These are phyloP conservation scores for Agapornis roseicollis DNA, from an alignment of 2,113 vertebrate species.

Conservation along the genomic window DNA sequence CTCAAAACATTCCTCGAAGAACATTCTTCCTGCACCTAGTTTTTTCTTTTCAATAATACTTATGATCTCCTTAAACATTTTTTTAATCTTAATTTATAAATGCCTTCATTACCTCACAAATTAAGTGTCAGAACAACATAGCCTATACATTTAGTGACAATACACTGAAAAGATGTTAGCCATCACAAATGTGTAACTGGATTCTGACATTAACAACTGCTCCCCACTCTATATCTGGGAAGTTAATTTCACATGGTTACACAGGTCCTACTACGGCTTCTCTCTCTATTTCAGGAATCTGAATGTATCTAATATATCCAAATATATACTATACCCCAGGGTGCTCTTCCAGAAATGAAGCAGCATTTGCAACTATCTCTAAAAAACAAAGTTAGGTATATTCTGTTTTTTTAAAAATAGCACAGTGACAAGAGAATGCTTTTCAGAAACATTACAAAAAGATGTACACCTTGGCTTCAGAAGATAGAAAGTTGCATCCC, in stretches of 20 bases:
- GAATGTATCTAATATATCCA: conserved; percentile 18
- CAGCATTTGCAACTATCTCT: background rate
- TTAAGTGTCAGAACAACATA: background rate
- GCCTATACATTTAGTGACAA: background rate
- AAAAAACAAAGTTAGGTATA: background rate
- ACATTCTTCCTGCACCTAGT: background rate
- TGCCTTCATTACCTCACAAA: background rate
- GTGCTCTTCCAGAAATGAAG: background rate
- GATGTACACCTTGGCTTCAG: background rate
- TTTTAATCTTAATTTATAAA: conserved; percentile 1
- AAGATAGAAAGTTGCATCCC: background rate
- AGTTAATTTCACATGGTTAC: conserved; percentile 12
- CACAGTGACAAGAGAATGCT: background rate
- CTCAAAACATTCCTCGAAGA: background rate
- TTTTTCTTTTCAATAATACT: background rate
- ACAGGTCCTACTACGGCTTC: background rate
- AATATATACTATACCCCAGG: background rate
- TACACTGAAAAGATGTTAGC: background rate
- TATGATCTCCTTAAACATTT: background rate
- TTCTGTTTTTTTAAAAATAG: background rate
- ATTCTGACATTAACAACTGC: background rate
- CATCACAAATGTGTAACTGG: background rate
- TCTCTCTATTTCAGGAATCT: conserved; percentile 11
- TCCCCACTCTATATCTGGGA: background rate
- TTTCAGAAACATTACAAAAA: background rate